Base-by-base conservation (phyloP, 2,113 vertebrate genomes). In the Hemicordylus capensis region DNA sequence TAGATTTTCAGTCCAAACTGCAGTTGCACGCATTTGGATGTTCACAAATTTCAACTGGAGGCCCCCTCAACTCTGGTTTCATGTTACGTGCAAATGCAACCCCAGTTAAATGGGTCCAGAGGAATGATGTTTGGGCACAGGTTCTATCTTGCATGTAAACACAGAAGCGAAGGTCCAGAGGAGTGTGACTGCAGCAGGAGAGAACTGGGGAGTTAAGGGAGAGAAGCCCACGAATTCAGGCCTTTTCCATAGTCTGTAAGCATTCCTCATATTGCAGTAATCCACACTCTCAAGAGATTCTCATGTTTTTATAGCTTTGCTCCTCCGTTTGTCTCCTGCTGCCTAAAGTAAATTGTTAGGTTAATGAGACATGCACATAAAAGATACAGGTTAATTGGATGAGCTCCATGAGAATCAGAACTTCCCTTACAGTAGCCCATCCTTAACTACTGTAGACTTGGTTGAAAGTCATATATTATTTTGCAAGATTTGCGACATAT, bases 401-500 rank as follows among this genome's bases (percentile, higher is more conserved):
- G 24, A 81, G 10, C n/a, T 58, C 17, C n/a, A 24, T 81, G 31
- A 42, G 66, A 54, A 54, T 31, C 37, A 51, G 39, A 42, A 34
- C 66, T 81, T n/a, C n/a, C 34, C 51, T 10, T 39, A 34, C 67
- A 19, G 8, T 39, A 19, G 37, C 37, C 4, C 6, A 37, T 69
- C 34, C 79, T 28, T 12, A 81, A 54, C 34, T 37, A 44, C 17
- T n/a, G n/a, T n/a, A n/a, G n/a, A 42, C 66, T 22, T 26, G 54
- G 37, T 72, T 63, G 26, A 56, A 70, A 70, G 79, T n/a, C 84
- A 77, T 77, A n/a, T 84, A 86, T 61, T 51, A 46, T 83, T 90
- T 88, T 75, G 77, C 69, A 82, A 81, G 31, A 17, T 69, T 6
- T 81, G 64, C 8, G 6, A 5, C 37, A 3, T 24, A 12, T 56